Conservation (phyloP, 2,888 invertebrate species). For the Caenorhabditis drosophilae region DNA sequence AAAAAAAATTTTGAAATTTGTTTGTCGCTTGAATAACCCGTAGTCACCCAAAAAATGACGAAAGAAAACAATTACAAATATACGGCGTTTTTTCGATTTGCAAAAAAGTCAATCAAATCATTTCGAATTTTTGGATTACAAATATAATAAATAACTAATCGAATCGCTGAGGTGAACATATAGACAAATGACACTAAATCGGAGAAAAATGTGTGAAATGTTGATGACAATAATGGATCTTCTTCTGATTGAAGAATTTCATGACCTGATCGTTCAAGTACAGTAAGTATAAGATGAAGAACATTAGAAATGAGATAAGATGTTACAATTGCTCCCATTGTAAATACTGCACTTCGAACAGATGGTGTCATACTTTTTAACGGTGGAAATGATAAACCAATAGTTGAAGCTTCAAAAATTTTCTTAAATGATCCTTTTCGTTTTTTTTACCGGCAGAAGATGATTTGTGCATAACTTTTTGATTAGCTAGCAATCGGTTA, state of each 20-base stretch:
- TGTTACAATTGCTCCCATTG: constrained; percentile 67
- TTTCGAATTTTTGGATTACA: constrained; percentile 64
- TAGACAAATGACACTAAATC: constrained; percentile 65
- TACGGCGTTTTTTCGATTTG: constrained; percentile 30
- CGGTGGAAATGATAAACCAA: constrained; percentile 38
- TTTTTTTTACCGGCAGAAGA: too few species aligned
- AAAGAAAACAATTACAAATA: constrained; percentile 10
- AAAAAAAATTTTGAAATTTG: too few species aligned
- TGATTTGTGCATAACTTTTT: constrained; percentile 25
- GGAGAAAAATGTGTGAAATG: constrained; percentile 66
- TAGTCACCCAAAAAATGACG: not conserved
- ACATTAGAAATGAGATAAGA: constrained; percentile 66
- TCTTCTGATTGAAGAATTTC: constrained; percentile 53
- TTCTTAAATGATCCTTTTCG: not conserved
- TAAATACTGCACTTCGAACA: constrained; percentile 64
- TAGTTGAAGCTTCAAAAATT: constrained; percentile 13
- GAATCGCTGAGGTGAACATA: constrained; percentile 66
- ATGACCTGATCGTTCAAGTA: constrained; percentile 61
- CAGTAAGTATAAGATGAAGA: constrained; percentile 62
- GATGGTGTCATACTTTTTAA: constrained; percentile 45
- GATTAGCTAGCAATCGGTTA: constrained; percentile 19
- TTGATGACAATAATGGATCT: constrained; percentile 60
- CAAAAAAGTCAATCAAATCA: constrained; percentile 45
- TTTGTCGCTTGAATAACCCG: not conserved
- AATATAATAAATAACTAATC: constrained; percentile 64